Evolutionary conservation across 2,113 vertebrate genomes (phyloP).

Genomic region (Phalacrocorax aristotelis): DNA sequence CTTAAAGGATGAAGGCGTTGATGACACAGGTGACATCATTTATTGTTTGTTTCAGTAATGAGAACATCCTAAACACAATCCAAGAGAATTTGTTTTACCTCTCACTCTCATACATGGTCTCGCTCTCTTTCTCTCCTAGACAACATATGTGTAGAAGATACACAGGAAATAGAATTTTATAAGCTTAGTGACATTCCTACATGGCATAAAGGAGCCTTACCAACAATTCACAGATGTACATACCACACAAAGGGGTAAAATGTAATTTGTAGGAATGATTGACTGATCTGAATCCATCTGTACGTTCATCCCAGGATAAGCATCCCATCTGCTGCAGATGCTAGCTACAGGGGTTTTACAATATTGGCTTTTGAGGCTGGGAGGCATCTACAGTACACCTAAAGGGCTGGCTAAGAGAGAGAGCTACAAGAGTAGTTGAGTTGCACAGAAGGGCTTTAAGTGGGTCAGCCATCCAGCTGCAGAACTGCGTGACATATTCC

Average conservation of each 20-base stretch:
- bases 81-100: not conserved
- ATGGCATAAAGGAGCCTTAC: not conserved
- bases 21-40: not conserved
- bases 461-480: constrained; percentile 34
- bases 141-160: not conserved
- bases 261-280: constrained; percentile 31
- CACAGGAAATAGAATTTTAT: not conserved
- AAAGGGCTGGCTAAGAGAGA: not conserved
- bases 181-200: not conserved
- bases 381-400: constrained; percentile 15
- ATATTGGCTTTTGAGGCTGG: not conserved
- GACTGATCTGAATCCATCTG: constrained; percentile 49
- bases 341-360: constrained; percentile 2
- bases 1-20: not conserved
- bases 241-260: constrained; percentile 29
- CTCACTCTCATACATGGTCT: not conserved
- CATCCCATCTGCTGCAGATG: constrained; percentile 59
- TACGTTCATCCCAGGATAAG: not conserved
- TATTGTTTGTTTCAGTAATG: not conserved
- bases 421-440: not conserved
- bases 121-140: not conserved
- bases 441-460: constrained; percentile 14
- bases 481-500: constrained; percentile 3
- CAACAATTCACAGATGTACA: constrained; percentile 13
- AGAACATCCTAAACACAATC: not conserved